A percentile compares a stretch with the other conserved stretches of the same genome.
Evolutionary conservation across 2,888 invertebrate species (phyloP).

Genomic region (Eustalomyia histrio): DNA sequence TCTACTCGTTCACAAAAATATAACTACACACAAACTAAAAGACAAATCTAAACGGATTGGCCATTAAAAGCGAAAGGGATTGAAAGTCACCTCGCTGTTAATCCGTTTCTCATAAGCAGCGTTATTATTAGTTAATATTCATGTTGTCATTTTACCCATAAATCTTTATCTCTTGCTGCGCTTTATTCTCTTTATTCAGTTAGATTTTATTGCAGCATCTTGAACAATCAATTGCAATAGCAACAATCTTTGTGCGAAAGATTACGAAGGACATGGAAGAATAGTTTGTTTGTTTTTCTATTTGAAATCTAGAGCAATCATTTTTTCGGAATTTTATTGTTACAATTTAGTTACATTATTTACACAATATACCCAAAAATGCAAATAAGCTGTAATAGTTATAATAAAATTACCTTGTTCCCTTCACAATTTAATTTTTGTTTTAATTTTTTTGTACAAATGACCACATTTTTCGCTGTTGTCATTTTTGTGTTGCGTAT

Average conservation of each 20-base stretch:
- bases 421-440: neutral
- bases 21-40: neutral
- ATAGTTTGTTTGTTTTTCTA: conserved; percentile 27
- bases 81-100: conserved; percentile 66
- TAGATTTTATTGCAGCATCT: conserved; percentile 78
- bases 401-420: conserved; percentile 13
- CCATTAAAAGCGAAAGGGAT: conserved; percentile 40
- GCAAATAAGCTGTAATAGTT: conserved; percentile 34
- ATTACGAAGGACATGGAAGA: conserved; percentile 39
- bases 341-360: neutral
- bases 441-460: conserved; percentile 5
- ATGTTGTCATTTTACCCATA: conserved; percentile 31
- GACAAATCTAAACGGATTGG: conserved; percentile 32
- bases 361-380: neutral
- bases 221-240: conserved; percentile 73
- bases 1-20: neutral
- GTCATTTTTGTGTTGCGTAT: conserved; percentile 3
- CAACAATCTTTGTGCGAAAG: conserved; percentile 29
- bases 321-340: conserved; percentile 53
- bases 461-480: conserved; percentile 33
- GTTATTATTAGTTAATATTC: conserved; percentile 75
- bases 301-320: conserved; percentile 50
- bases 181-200: conserved; percentile 69
- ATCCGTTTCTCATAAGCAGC: conserved; percentile 76
- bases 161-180: conserved; percentile 37